phyloP scores from a whole-genome alignment of 2,797 vertebrate genomes.

The Garrulus glandarius region DNA sequence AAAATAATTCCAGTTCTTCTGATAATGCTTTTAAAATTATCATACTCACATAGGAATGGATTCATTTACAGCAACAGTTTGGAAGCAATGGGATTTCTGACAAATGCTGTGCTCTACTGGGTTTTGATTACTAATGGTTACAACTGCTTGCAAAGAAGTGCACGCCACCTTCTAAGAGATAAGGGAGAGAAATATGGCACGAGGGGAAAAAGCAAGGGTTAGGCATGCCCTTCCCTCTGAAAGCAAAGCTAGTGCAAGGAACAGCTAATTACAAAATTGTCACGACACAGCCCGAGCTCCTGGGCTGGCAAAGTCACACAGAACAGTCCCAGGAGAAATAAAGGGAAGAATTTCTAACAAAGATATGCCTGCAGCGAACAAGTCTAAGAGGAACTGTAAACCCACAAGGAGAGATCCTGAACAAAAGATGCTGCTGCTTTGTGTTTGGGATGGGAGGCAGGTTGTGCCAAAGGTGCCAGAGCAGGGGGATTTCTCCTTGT shows the following conservation, averaged over 20 bases:
- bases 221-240: neutral
- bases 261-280: neutral
- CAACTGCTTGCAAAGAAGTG: neutral
- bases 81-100: conserved; percentile 4
- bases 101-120: neutral
- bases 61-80: neutral
- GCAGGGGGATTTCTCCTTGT: neutral
- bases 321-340: neutral
- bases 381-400: neutral
- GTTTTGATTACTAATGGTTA: neutral
- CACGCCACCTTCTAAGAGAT: neutral
- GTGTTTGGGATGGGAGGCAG: neutral
- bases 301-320: neutral
- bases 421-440: neutral
- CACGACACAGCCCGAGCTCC: neutral
- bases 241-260: neutral
- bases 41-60: neutral
- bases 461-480: neutral
- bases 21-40: conserved; percentile 1
- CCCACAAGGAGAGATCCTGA: neutral
- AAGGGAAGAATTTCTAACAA: neutral
- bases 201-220: neutral
- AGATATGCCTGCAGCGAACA: neutral
- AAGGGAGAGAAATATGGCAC: neutral
- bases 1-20: conserved; percentile 7